Conservation (phyloP, 2,797 vertebrate genomes). For the Falco rusticolus region DNA sequence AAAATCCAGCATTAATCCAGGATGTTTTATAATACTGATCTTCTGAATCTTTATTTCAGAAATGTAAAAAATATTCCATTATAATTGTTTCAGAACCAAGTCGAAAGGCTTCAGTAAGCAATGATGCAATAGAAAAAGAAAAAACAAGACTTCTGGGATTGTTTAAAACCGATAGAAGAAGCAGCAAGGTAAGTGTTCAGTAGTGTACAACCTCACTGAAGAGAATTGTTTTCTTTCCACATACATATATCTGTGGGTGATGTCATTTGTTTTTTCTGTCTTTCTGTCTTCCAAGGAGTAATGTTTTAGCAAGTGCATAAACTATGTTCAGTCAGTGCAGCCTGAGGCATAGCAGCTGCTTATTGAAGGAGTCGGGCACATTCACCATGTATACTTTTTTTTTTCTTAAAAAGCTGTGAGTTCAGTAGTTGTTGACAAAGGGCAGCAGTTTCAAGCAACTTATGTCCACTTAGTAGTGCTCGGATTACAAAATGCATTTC, state of each 20-base stretch:
- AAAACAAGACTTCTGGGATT: conserved; percentile 90
- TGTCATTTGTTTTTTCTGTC: not conserved
- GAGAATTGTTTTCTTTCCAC: not conserved
- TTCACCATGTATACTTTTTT: not conserved
- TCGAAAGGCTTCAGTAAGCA: conserved; percentile 78
- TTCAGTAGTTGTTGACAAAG: not conserved
- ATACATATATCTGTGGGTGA: not conserved
- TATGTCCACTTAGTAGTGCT: not conserved
- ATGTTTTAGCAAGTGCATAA: not conserved
- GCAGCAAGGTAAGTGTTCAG: conserved; percentile 82
- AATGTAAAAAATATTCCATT: conserved; percentile 22
- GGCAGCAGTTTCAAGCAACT: not conserved
- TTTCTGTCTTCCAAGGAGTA: not conserved
- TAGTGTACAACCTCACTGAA: not conserved
- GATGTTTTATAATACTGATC: not conserved
- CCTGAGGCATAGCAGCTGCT: not conserved
- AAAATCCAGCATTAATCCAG: not conserved
- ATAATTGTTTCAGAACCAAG: conserved; percentile 80
- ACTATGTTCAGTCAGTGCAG: not conserved
- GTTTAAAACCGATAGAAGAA: conserved; percentile 86
- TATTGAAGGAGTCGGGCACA: not conserved
- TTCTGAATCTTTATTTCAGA: not conserved
- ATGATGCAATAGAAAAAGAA: conserved; percentile 78
- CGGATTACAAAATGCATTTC: not conserved
- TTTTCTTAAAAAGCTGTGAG: not conserved